phyloP scores from a whole-genome alignment of 2,113 vertebrate species.

The Vanacampus margaritifer region DNA sequence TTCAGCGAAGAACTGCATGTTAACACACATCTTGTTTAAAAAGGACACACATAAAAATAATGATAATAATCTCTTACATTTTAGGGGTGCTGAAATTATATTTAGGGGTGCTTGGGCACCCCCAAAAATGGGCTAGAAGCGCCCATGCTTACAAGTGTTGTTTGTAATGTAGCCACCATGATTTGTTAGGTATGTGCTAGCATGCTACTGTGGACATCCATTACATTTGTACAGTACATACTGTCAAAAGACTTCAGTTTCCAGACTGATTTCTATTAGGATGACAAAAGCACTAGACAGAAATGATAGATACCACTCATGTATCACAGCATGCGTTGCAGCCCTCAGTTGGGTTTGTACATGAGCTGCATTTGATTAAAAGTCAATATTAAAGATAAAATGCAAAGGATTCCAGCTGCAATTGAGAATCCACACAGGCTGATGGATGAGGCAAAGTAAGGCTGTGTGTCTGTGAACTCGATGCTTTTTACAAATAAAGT shows the following conservation, averaged over 20 bases:
- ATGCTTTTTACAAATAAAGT: neutral
- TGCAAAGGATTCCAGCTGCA: neutral
- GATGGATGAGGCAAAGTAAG: conserved; percentile 4
- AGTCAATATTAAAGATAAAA: neutral
- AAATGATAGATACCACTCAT: neutral
- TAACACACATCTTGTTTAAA: too few species aligned
- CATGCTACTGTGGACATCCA: neutral
- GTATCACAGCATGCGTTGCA: neutral
- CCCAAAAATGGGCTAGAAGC: too few species aligned
- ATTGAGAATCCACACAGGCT: neutral
- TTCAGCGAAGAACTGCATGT: too few species aligned
- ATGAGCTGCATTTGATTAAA: conserved; percentile 3
- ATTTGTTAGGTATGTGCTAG: neutral
- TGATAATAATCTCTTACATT: too few species aligned
- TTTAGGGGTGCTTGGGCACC: too few species aligned
- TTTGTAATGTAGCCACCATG: neutral
- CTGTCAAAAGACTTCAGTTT: neutral
- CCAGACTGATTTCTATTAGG: neutral
- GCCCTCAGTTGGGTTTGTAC: neutral
- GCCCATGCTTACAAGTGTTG: too few species aligned
- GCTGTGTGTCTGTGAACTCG: neutral
- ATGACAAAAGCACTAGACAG: neutral
- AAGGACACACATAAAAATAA: too few species aligned
- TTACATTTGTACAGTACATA: neutral
- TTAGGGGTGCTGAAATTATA: too few species aligned